Conservation (phyloP, 2,888 invertebrate species). For the Furcula furcula region DNA sequence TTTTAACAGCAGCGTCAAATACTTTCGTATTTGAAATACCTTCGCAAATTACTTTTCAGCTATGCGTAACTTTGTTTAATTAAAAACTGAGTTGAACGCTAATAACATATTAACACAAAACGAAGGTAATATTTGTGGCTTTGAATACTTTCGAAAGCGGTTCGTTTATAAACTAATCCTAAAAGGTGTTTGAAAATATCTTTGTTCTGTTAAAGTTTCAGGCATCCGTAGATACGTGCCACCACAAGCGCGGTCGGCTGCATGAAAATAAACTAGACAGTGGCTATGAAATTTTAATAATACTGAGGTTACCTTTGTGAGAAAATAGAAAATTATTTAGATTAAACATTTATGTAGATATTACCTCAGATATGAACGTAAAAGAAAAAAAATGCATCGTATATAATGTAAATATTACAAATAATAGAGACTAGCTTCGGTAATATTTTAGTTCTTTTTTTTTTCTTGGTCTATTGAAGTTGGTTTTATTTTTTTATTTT, state of each 20-base stretch:
- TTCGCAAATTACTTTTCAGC: no score
- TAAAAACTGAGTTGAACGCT: not conserved
- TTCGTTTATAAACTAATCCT: slow-evolving; percentile 17
- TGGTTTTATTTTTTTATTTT: no score
- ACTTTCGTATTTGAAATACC: no score
- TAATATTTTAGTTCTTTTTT: no score
- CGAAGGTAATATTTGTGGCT: slow-evolving; percentile 1
- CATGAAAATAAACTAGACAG: slow-evolving; percentile 5
- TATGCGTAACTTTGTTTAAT: no score
- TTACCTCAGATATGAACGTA: no score
- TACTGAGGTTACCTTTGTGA: not conserved
- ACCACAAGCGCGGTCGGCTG: slow-evolving; percentile 8
- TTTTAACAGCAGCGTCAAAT: no score
- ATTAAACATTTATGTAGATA: no score
- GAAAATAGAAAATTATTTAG: not conserved
- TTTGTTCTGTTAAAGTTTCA: slow-evolving; percentile 7
- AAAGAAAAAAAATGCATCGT: no score
- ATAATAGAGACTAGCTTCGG: no score
- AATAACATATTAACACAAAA: not conserved
- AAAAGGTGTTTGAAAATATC: slow-evolving; percentile 4
- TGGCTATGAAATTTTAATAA: slow-evolving; percentile 4
- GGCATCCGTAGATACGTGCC: not conserved
- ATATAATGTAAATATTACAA: no score
- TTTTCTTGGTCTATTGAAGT: no score
- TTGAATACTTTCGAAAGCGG: slow-evolving; percentile 9